phyloP scores from a whole-genome alignment of 2,113 vertebrate species.

The Brienomyrus brachyistius region DNA sequence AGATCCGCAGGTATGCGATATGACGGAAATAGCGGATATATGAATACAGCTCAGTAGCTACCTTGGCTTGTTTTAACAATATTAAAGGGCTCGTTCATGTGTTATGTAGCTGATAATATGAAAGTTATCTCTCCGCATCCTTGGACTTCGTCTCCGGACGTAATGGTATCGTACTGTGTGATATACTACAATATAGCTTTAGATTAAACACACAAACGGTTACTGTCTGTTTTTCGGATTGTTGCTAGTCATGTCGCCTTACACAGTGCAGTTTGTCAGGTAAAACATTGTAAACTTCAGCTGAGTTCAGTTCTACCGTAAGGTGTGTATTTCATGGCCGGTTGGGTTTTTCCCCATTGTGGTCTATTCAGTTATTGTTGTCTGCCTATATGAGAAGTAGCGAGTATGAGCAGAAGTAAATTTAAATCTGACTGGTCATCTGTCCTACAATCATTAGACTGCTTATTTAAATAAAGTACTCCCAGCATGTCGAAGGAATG shows the following conservation, averaged over 20 bases:
- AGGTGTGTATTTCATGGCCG: neutral
- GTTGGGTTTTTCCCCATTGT: neutral
- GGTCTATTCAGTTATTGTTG: neutral
- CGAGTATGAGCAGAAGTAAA: neutral
- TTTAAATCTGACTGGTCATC: neutral
- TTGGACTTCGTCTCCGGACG: neutral
- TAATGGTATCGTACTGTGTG: neutral
- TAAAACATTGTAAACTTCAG: neutral
- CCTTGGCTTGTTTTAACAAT: neutral
- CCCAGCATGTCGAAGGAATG: neutral
- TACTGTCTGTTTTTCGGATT: neutral
- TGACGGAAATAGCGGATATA: neutral
- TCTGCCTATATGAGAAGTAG: neutral
- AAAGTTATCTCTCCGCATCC: neutral
- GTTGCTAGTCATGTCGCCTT: neutral
- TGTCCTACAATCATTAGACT: neutral
- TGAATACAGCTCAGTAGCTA: neutral
- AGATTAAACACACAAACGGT: neutral
- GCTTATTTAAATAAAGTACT: neutral
- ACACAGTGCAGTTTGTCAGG: neutral
- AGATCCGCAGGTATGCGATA: conserved; percentile 33
- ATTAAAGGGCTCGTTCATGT: neutral
- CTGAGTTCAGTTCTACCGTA: neutral
- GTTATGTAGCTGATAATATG: neutral
- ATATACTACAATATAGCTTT: neutral